Percentiles rank a stretch among this genome's conserved stretches.
Evolutionary conservation across 1,140 invertebrate genomes (phyloP).

Genomic region (Calephelis virginiensis): DNA sequence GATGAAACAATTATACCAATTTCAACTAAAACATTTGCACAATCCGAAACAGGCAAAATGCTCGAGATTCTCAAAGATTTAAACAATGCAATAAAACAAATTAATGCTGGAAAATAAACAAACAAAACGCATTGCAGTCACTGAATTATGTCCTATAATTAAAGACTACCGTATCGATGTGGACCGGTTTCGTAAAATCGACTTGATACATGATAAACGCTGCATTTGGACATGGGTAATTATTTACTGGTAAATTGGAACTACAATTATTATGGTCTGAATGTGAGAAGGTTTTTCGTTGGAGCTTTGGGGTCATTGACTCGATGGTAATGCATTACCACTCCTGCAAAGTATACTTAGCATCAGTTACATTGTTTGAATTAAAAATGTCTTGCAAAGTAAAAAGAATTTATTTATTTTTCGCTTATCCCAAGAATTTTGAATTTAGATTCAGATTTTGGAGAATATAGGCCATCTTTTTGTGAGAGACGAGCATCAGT

Average conservation of each 20-base stretch:
- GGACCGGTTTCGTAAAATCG: slow-evolving; percentile 47
- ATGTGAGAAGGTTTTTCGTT: slow-evolving; percentile 24
- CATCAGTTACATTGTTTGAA: neutral
- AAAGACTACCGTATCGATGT: slow-evolving; percentile 46
- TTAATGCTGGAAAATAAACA: slow-evolving; percentile 27
- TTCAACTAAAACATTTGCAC: neutral
- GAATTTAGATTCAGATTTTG: no score
- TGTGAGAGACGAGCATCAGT: no score
- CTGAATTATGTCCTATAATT: slow-evolving; percentile 60
- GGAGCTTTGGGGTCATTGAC: slow-evolving; percentile 28
- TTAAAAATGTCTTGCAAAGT: no score
- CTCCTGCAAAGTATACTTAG: neutral
- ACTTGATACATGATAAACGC: slow-evolving; percentile 49
- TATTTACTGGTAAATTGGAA: slow-evolving; percentile 59
- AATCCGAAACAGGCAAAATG: neutral
- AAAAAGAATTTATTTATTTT: no score
- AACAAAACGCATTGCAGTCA: slow-evolving; percentile 19
- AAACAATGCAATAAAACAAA: slow-evolving; percentile 24
- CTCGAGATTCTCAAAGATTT: slow-evolving; percentile 3
- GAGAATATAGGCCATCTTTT: no score
- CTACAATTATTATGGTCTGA: slow-evolving; percentile 46
- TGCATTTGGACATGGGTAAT: slow-evolving; percentile 47
- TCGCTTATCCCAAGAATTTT: no score
- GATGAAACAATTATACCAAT: no score
- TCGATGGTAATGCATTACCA: slow-evolving; percentile 1